A percentile compares a stretch with the other conserved stretches of the same genome.
Conservation (phyloP, 2,888 invertebrate species). For the Himalopsyche tibetana region DNA sequence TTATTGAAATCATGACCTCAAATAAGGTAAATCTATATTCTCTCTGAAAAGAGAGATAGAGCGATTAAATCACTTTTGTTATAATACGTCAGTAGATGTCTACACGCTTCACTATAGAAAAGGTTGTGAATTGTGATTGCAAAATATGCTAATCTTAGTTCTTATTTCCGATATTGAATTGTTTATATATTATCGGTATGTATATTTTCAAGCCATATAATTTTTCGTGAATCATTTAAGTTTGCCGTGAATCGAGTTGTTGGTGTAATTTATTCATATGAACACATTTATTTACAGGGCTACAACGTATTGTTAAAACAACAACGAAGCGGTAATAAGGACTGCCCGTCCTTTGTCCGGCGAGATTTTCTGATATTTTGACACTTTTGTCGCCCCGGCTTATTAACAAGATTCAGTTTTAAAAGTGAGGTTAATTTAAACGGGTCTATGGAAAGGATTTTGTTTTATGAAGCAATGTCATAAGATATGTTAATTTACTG, state of each 20-base stretch:
- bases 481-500: background rate
- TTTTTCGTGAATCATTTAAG: too few species aligned
- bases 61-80: too few species aligned
- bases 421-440: constrained; percentile 34
- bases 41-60: too few species aligned
- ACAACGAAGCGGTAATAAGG: constrained; percentile 48
- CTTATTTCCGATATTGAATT: too few species aligned
- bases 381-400: constrained; percentile 49
- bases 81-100: too few species aligned
- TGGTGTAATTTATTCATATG: background rate
- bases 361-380: constrained; percentile 52
- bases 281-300: constrained; percentile 47
- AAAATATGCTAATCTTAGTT: too few species aligned
- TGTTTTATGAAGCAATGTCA: background rate
- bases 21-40: too few species aligned
- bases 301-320: constrained; percentile 38
- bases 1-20: too few species aligned
- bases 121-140: too few species aligned
- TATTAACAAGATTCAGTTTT: background rate
- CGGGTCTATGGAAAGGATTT: background rate
- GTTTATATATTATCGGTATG: too few species aligned
- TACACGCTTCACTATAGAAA: too few species aligned
- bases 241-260: background rate
- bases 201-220: too few species aligned
- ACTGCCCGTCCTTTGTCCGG: constrained; percentile 49